Percentiles rank a stretch among this genome's conserved stretches.
Evolutionary conservation across 2,888 invertebrate species (phyloP).

Genomic region (Gastracanthus pulcherrimus): DNA sequence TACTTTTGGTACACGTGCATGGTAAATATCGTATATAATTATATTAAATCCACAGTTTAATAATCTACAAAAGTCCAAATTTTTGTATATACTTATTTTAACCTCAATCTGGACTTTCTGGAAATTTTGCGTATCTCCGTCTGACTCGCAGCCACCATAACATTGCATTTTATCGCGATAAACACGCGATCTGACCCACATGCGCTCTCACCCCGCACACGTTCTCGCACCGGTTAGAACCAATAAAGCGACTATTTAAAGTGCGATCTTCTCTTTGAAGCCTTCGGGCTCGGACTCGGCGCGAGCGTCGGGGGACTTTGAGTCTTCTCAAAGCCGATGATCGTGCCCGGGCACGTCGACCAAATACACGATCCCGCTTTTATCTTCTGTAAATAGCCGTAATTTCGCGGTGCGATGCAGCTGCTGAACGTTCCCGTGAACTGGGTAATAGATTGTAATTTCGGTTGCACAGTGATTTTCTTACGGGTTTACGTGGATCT

Average conservation of each 20-base stretch:
- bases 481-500: too few relatives aligned
- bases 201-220: too few relatives aligned
- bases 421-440: background rate
- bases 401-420: background rate
- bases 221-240: background rate
- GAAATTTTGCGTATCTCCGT: background rate
- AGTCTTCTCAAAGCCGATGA: background rate
- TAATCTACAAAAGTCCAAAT: background rate
- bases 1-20: too few relatives aligned
- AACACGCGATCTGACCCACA: background rate
- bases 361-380: slow-evolving; percentile 1
- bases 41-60: too few relatives aligned
- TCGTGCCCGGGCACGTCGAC: background rate
- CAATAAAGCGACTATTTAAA: background rate
- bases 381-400: slow-evolving; percentile 11
- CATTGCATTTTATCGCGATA: background rate
- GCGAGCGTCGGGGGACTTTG: background rate
- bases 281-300: too few relatives aligned
- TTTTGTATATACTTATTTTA: background rate
- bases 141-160: background rate
- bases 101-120: background rate
- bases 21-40: too few relatives aligned
- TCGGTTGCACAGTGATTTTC: background rate
- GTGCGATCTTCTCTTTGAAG: slow-evolving; percentile 1
- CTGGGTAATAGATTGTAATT: too few relatives aligned